Evolutionary conservation across 2,888 invertebrate species (phyloP).

Genomic region (Schizotus pectinicornis): DNA sequence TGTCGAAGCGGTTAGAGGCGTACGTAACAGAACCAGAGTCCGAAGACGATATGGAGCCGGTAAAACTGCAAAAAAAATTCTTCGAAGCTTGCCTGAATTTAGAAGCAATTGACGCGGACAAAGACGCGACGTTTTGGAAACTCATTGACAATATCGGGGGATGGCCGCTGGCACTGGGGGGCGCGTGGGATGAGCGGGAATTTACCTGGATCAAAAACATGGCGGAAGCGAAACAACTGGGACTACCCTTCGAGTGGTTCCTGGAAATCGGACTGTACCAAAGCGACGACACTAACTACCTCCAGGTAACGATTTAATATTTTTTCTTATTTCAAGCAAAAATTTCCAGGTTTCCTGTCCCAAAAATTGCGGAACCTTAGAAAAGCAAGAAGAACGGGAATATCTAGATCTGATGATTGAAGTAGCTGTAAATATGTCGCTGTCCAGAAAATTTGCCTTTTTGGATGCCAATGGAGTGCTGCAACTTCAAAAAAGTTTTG

Average conservation of each 20-base stretch:
- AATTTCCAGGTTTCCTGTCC: neutral
- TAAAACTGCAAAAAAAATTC: constrained; percentile 55
- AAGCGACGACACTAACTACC: constrained; percentile 1
- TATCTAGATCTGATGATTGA: neutral
- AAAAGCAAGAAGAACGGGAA: neutral
- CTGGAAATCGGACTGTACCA: constrained; percentile 23
- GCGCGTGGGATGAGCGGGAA: constrained; percentile 36
- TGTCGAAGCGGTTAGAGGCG: neutral
- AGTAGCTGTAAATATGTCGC: neutral
- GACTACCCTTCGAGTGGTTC: constrained; percentile 40
- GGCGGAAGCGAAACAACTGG: constrained; percentile 39
- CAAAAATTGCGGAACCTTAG: neutral
- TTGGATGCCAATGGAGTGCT: neutral
- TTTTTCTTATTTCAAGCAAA: constrained; percentile 2
- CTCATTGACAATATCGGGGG: constrained; percentile 36
- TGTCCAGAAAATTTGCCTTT: neutral
- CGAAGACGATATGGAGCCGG: constrained; percentile 3
- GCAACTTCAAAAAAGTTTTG: neutral
- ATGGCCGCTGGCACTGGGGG: constrained; percentile 46
- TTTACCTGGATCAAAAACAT: constrained; percentile 45
- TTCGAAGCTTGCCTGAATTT: constrained; percentile 55
- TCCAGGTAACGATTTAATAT: constrained; percentile 1
- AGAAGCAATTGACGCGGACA: constrained; percentile 14
- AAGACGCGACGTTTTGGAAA: constrained; percentile 7
- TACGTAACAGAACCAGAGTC: constrained; percentile 4